Percentiles rank a stretch among this genome's conserved stretches.
Evolutionary conservation across 2,113 vertebrate genomes (phyloP).

Genomic region (Ictalurus punctatus): DNA sequence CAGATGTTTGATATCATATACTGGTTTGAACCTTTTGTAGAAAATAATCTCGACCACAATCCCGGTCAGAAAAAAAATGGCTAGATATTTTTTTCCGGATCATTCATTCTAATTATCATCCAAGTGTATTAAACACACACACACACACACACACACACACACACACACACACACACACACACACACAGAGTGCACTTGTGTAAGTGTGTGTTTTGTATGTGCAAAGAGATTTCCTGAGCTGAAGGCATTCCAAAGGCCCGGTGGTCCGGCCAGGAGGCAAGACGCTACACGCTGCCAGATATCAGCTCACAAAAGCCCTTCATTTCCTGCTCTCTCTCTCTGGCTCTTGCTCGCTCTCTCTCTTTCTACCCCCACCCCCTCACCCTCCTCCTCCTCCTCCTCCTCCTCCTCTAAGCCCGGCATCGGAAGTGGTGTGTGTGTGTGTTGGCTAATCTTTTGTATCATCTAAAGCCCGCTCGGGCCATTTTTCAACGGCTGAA

Average conservation of each 20-base stretch:
- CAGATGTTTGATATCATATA: conserved; percentile 15
- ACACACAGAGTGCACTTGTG: conserved; percentile 50
- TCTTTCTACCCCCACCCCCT: conserved; percentile 53
- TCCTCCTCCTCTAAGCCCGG: conserved; percentile 71
- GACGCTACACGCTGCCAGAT: conserved; percentile 87
- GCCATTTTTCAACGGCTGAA: conserved; percentile 45
- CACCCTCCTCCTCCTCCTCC: conserved; percentile 64
- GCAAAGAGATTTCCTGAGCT: conserved; percentile 85
- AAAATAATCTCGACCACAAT: not conserved
- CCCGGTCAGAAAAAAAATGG: not conserved
- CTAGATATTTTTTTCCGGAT: not conserved
- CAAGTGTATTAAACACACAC: not conserved
- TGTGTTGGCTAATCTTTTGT: conserved; percentile 50
- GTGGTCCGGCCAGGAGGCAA: conserved; percentile 83
- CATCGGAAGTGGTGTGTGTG: conserved; percentile 72
- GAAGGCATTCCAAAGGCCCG: conserved; percentile 83
- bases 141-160: too few species aligned
- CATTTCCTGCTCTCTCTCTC: conserved; percentile 77
- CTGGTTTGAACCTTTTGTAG: not conserved
- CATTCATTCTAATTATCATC: not conserved
- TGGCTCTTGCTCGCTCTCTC: conserved; percentile 64
- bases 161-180: not conserved
- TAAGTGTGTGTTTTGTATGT: conserved; percentile 44
- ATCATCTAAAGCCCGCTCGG: conserved; percentile 47
- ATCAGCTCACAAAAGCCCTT: conserved; percentile 83